A percentile compares a stretch with the other conserved stretches of the same genome.
phyloP scores from a whole-genome alignment of 2,113 vertebrate species.

The Melospiza georgiana region DNA sequence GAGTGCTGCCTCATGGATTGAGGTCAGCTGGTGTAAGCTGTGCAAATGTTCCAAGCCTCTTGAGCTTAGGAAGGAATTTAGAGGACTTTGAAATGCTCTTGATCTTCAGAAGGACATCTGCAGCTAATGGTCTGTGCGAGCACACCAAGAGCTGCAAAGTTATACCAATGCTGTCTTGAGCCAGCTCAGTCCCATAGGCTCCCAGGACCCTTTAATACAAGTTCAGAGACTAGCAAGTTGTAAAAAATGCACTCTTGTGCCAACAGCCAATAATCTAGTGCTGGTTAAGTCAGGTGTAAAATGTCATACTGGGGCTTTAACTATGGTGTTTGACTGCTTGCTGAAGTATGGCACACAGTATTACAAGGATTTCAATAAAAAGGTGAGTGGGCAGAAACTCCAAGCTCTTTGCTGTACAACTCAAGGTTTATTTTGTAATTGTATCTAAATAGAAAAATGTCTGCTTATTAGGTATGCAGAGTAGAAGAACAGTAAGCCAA shows the following conservation, averaged over 20 bases:
- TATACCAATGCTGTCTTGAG: neutral
- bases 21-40: conserved; percentile 17
- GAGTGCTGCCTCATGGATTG: conserved; percentile 5
- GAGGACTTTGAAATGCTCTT: conserved; percentile 57
- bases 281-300: conserved; percentile 44
- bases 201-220: neutral
- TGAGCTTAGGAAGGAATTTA: conserved; percentile 46
- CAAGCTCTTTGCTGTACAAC: neutral
- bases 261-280: neutral
- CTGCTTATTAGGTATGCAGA: conserved; percentile 2
- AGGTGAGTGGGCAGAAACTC: neutral
- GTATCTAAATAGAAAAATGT: neutral
- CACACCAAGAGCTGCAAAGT: neutral
- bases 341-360: neutral
- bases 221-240: conserved; percentile 20
- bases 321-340: neutral
- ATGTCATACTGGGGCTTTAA: conserved; percentile 47
- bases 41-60: conserved; percentile 46
- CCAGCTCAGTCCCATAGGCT: neutral
- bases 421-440: neutral
- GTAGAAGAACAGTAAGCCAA: neutral
- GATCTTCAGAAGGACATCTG: conserved; percentile 59
- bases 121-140: conserved; percentile 40
- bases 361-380: neutral
- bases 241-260: conserved; percentile 4